Base-by-base conservation (phyloP, 2,888 invertebrate genomes). In the Scaeva pyrastri region DNA sequence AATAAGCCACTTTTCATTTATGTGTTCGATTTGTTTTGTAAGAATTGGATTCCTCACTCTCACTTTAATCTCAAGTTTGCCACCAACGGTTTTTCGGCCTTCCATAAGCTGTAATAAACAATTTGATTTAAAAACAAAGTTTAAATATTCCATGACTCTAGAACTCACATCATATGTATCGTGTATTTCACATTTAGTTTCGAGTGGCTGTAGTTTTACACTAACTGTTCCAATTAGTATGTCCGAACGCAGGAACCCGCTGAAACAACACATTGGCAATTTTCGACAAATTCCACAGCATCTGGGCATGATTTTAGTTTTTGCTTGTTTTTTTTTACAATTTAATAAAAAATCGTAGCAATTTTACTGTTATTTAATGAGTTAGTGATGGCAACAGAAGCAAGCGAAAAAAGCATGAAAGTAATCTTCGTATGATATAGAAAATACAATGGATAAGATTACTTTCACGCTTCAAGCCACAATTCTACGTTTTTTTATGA, bases 171-270 rank as follows among this genome's bases (percentile, higher is more conserved):
- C 97, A 92, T 96, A 98, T 1, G 97, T 96, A 85, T 99, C 98
- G 91, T 99, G 99, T 76, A 98, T 92, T 43, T 96, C 96, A 91
- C 98, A 97, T 82, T 96, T 95, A 0, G 95, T 96, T 94, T 99
- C 98, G 82, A 99, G 93, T n/a, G 96, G 96, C 89, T 96, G 96
- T 88, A 99, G 93, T 91, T 98, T 98, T 14, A 98, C 95, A 86
- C 94, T 94, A 14, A 95, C 96, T 3, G 96, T 95, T 31, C 99
- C 99, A 75, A 99, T 93, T 66, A 97, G 93, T 71, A 95, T 94
- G 93, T 99, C 99, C 90, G 96, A 95, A 88, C 97, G 95, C 92
- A 99, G 96, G 93, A 99, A 98, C 89, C 99, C 98, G 93, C 98
- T 98, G 95, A 94, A 97, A 96, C 95, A 95, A 94, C 86, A 86